These are phyloP conservation scores for Sminthurides aquaticus DNA, from an alignment of 2,888 invertebrate genomes.

Conservation along the genomic window DNA sequence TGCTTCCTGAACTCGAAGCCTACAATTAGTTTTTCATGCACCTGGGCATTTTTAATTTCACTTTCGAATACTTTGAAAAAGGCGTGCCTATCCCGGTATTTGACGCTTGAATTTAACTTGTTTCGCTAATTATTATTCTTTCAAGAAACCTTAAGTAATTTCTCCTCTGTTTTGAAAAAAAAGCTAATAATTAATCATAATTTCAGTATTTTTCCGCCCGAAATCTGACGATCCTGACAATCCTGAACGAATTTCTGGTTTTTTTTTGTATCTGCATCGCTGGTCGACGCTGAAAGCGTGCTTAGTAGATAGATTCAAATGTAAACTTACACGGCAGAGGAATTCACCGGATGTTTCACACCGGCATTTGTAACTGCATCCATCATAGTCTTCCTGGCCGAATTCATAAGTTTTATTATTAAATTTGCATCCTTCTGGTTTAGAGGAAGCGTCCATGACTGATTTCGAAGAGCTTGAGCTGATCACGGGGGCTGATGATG, in stretches of 20 bases:
- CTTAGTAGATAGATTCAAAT: background rate
- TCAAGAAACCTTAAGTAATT: no score
- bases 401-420: slow-evolving; percentile 45
- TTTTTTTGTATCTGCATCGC: no score
- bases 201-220: no score
- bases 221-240: no score
- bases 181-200: no score
- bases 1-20: slow-evolving; percentile 42
- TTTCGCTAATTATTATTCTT: no score
- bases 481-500: slow-evolving; percentile 6
- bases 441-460: slow-evolving; percentile 17
- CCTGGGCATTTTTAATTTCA: slow-evolving; percentile 24
- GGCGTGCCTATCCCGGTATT: no score
- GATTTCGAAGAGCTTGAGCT: background rate
- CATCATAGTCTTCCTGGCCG: slow-evolving; percentile 46
- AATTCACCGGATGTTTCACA: slow-evolving; percentile 46
- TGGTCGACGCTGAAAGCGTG: background rate
- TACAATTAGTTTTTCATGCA: slow-evolving; percentile 20
- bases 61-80: background rate
- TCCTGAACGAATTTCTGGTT: no score
- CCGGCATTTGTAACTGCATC: slow-evolving; percentile 45
- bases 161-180: no score
- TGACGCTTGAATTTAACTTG: no score
- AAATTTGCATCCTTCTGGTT: slow-evolving; percentile 44
- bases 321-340: slow-evolving; percentile 44